A percentile compares a stretch with the other conserved stretches of the same genome.
Conservation (phyloP, 2,797 vertebrate genomes). For the Eidolon dupreanum region DNA sequence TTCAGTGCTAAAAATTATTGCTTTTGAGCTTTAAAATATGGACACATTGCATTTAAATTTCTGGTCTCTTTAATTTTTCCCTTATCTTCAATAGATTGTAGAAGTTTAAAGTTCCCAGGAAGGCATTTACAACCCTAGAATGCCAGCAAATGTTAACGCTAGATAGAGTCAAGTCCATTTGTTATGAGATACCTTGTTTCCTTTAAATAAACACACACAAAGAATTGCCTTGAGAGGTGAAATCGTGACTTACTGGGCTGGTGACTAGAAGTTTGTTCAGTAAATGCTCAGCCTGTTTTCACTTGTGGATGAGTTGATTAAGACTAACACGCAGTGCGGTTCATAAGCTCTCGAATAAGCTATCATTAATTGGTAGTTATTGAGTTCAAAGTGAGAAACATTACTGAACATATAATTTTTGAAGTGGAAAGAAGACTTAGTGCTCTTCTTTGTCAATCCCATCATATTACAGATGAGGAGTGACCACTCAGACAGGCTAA, state of each 20-base stretch:
- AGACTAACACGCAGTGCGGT: not conserved
- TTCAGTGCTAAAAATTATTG: not conserved
- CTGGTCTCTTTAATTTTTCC: not conserved
- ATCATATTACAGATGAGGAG: not conserved
- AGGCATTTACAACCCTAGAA: not conserved
- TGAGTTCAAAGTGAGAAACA: not conserved
- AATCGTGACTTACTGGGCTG: not conserved
- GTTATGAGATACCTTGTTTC: constrained; percentile 40
- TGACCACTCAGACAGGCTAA: not conserved
- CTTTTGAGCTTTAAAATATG: constrained; percentile 13
- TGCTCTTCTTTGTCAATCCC: not conserved
- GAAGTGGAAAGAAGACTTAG: not conserved
- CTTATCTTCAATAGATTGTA: not conserved
- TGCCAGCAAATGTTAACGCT: constrained; percentile 12
- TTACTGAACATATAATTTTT: not conserved
- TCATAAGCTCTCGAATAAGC: not conserved
- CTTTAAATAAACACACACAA: not conserved
- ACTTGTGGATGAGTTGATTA: not conserved
- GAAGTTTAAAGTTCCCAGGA: not conserved
- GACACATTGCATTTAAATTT: not conserved
- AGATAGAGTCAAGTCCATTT: constrained; percentile 30
- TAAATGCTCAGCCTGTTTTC: not conserved
- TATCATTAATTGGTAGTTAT: not conserved
- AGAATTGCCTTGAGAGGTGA: not conserved
- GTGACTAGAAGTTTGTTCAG: not conserved